Evolutionary conservation across 2,797 vertebrate species (phyloP), one percentile per base, ranked within the genome.

Genomic region (Semotilus atromaculatus): DNA sequence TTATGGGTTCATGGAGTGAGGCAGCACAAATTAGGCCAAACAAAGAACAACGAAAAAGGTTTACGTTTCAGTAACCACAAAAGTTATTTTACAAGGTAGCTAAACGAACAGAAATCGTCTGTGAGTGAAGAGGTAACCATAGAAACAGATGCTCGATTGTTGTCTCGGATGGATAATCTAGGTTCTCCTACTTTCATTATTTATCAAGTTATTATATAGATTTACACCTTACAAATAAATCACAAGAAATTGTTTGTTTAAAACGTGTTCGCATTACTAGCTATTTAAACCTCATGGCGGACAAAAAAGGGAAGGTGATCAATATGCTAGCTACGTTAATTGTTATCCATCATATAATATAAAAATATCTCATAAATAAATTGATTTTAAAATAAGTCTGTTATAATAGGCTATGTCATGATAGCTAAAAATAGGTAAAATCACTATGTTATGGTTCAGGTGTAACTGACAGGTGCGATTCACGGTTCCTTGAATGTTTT

Each of bases 381-480:
- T 36, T 75, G 43, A n/a, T 80, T 36, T 67, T 67, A 66, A 48
- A 79, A 66, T 2, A 66, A 67, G 77, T 18, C 29, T 11, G 7
- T 55, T 80, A 31, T 51, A 14, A 29, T 26, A 40, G 40, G 40
- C 2, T 40, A 14, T 26, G 5, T 2, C 11, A 19, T 9, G 31
- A 21, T 38, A 23, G 34, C 74, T 71, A 53, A 34, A 84, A 34
- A 77, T 55, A 84, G 19, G 40, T 58, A 3, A 45, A 78, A 60
- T 48, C n/a, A 11, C 36, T 8, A 4, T 29, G 18, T 55, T 55
- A 11, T 70, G 66, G n/a, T 14, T 66, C 71, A 75, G 29, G 71
- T 45, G 67, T 66, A 55, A 60, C 16, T 80, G 68, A 80, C 83
- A 73, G 31, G 19, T 73, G 31, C 62, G 53, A 84, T 48, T 16